Evolutionary conservation across 2,797 vertebrate genomes (phyloP).

Genomic region (Delichon dasypus): DNA sequence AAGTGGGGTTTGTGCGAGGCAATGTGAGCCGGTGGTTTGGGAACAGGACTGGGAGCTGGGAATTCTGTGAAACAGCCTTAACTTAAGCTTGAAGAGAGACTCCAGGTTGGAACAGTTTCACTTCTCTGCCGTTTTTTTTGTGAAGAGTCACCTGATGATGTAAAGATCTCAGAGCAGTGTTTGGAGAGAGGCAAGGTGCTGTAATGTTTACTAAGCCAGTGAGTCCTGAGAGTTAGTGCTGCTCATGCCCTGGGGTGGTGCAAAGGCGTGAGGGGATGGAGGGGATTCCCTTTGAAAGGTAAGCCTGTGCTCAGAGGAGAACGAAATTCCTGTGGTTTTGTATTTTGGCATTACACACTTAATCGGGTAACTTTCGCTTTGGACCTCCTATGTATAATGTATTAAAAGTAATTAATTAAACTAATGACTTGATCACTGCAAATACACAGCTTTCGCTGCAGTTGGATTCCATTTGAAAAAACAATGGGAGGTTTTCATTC

Average conservation of each 20-base stretch:
- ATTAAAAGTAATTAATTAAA: not conserved
- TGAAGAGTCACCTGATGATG: not conserved
- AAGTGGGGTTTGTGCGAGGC: constrained; percentile 49
- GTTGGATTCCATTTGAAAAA: not conserved
- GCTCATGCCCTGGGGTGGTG: not conserved
- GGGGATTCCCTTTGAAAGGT: not conserved
- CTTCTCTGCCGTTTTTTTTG: not conserved
- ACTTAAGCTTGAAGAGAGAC: not conserved
- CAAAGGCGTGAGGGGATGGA: not conserved
- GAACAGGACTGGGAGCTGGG: not conserved
- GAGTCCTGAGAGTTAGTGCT: not conserved
- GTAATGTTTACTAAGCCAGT: not conserved
- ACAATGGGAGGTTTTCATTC: not conserved
- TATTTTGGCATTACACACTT: not conserved
- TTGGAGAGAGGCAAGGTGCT: not conserved
- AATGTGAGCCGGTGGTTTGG: accelerated
- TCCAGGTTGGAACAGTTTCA: not conserved
- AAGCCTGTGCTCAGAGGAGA: not conserved
- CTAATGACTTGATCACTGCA: not conserved
- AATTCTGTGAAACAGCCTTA: not conserved
- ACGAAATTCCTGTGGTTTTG: accelerated
- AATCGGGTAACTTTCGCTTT: not conserved
- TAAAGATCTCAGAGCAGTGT: not conserved
- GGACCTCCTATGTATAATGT: accelerated
- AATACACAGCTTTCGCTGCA: not conserved